Evolutionary conservation across 2,113 vertebrate genomes (phyloP).

Genomic region (Turdus rufiventris): DNA sequence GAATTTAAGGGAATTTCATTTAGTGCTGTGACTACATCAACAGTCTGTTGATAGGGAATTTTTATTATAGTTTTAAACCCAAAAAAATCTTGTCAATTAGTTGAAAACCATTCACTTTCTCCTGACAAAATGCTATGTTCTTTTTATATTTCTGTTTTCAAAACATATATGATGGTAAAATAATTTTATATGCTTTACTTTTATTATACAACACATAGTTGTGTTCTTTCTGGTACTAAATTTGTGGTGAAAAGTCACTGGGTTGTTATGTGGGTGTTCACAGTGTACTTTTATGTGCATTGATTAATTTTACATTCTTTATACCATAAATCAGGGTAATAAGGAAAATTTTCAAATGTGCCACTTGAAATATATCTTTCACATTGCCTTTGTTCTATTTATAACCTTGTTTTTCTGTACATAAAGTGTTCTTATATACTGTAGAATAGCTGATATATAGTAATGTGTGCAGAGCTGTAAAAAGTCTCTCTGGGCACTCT

Average conservation of each 20-base stretch:
- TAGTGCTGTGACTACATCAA: background rate
- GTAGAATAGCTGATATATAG: conserved; percentile 74
- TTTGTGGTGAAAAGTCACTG: conserved; percentile 69
- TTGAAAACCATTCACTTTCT: conserved; percentile 18
- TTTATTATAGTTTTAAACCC: conserved; percentile 27
- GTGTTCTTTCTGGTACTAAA: conserved; percentile 53
- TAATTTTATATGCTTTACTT: conserved; percentile 14
- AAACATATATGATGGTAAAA: conserved; percentile 9
- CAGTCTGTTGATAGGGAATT: background rate
- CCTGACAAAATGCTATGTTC: background rate
- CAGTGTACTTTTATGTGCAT: conserved; percentile 76
- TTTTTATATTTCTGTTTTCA: conserved; percentile 14
- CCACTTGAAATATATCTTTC: conserved; percentile 72
- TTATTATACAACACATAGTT: background rate
- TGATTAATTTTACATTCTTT: conserved; percentile 81
- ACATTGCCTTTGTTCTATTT: conserved; percentile 71
- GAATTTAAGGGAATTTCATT: background rate
- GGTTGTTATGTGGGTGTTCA: conserved; percentile 77
- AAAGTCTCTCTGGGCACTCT: conserved; percentile 85
- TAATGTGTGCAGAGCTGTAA: conserved; percentile 71
- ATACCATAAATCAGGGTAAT: conserved; percentile 79
- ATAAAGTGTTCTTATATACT: conserved; percentile 68
- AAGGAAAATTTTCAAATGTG: conserved; percentile 69
- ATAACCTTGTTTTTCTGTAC: conserved; percentile 65
- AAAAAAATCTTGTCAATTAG: conserved; percentile 44